Evolutionary conservation across 2,113 vertebrate genomes (phyloP).

Genomic region (Brachypteracias leptosomus): DNA sequence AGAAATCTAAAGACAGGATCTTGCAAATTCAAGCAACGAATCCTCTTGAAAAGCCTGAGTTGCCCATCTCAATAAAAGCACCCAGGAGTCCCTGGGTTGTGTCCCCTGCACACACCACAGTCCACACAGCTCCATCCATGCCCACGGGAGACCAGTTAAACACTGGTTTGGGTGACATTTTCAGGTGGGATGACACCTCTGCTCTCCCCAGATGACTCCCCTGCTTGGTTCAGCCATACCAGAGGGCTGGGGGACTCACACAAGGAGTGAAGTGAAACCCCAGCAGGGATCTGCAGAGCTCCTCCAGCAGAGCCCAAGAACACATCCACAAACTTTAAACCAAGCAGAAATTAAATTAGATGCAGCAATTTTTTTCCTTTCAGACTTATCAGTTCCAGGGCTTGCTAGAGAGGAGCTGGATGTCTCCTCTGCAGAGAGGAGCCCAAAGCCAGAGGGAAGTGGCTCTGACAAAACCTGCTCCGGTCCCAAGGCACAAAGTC

Average conservation of each 20-base stretch:
- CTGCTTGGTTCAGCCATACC: too few species aligned
- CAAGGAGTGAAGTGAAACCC: neutral
- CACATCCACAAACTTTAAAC: neutral
- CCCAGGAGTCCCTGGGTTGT: too few species aligned
- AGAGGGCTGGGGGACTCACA: neutral
- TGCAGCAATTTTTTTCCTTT: neutral
- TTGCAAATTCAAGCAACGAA: neutral
- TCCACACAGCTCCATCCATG: neutral
- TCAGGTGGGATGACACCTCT: neutral
- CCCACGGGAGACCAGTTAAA: fast-evolving
- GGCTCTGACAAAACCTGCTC: neutral
- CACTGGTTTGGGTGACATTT: fast-evolving
- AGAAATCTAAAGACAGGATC: neutral
- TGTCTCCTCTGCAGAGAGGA: neutral
- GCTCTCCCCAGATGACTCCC: neutral
- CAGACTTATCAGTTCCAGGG: neutral
- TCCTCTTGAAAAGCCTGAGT: neutral
- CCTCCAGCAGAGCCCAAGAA: neutral
- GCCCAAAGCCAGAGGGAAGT: neutral
- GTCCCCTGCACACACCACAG: neutral
- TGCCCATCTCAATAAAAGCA: neutral
- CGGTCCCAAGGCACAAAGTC: neutral
- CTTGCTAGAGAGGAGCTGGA: neutral
- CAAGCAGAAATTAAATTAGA: neutral
- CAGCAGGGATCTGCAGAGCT: neutral